Conservation (phyloP, 2,797 vertebrate genomes). For the Diceros bicornis region DNA sequence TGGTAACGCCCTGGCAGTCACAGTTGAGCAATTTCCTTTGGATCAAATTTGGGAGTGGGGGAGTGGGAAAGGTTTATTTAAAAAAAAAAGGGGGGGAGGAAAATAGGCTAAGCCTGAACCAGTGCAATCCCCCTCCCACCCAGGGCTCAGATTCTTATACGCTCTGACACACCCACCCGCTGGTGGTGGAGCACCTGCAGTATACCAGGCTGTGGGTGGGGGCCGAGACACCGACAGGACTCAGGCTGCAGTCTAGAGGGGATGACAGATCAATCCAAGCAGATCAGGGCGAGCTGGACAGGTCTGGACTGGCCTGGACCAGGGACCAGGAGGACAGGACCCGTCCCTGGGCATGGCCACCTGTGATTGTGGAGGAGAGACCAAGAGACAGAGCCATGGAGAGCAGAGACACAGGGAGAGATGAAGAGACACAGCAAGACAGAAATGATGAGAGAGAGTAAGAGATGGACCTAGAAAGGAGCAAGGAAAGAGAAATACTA, state of each 20-base stretch:
- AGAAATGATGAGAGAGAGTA: slow-evolving; percentile 41
- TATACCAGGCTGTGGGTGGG: slow-evolving; percentile 73
- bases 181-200: slow-evolving; percentile 62
- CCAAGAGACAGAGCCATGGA: slow-evolving; percentile 73
- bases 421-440: slow-evolving; percentile 57
- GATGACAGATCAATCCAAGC: slow-evolving; percentile 78
- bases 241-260: slow-evolving; percentile 76
- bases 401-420: slow-evolving; percentile 47
- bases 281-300: slow-evolving; percentile 78
- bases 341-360: slow-evolving; percentile 70
- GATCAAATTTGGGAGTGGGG: slow-evolving; percentile 80
- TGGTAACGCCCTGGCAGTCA: slow-evolving; percentile 88
- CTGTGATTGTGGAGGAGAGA: slow-evolving; percentile 77
- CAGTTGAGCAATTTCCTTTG: slow-evolving; percentile 87
- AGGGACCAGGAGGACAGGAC: slow-evolving; percentile 73
- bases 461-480: slow-evolving; percentile 56
- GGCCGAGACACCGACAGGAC: slow-evolving; percentile 70
- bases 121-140: slow-evolving; percentile 44
- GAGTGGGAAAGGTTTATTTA: slow-evolving; percentile 38
- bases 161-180: slow-evolving; percentile 66
- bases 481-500: neutral
- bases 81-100: slow-evolving; percentile 47
- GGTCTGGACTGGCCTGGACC: slow-evolving; percentile 75
- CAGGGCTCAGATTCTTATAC: neutral
- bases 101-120: slow-evolving; percentile 64